Evolutionary conservation across 1,140 invertebrate genomes (phyloP).

Genomic region (Galleria mellonella): DNA sequence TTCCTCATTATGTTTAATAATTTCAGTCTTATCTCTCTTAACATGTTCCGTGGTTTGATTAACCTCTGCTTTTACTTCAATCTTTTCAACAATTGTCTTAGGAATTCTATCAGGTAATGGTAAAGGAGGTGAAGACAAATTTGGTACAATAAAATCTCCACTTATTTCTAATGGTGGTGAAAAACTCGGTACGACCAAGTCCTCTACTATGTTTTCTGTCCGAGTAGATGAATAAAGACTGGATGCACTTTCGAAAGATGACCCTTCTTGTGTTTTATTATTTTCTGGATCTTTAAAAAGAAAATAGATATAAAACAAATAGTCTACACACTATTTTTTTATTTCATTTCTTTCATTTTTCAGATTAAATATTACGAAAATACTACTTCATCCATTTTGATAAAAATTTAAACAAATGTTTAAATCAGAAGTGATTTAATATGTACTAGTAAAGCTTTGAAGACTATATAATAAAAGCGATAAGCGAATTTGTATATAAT

Average conservation of each 20-base stretch:
- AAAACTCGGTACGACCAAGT: conserved; percentile 75
- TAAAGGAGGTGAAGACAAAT: conserved; percentile 59
- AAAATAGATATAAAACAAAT: too few relatives aligned
- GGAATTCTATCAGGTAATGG: conserved; percentile 60
- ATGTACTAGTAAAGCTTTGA: too few relatives aligned
- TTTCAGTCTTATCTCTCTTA: conserved; percentile 67
- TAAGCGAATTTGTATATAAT: too few relatives aligned
- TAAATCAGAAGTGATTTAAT: too few relatives aligned
- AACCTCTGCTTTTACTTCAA: conserved; percentile 62
- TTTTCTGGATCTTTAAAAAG: conserved; percentile 58
- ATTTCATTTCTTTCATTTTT: too few relatives aligned
- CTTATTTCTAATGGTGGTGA: conserved; percentile 66
- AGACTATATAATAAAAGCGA: too few relatives aligned
- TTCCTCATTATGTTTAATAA: conserved; percentile 47
- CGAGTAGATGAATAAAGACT: conserved; percentile 84
- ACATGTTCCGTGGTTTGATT: conserved; percentile 38
- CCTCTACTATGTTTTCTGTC: conserved; percentile 78
- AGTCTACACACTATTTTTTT: too few relatives aligned
- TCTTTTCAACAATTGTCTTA: conserved; percentile 47
- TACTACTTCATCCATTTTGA: too few relatives aligned
- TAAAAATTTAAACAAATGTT: too few relatives aligned
- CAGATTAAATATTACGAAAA: too few relatives aligned
- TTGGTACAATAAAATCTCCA: conserved; percentile 70
- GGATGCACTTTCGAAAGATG: conserved; percentile 87
- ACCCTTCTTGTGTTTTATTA: conserved; percentile 78